Evolutionary conservation across 2,888 invertebrate genomes (phyloP).

Genomic region (Nycteola revayana): DNA sequence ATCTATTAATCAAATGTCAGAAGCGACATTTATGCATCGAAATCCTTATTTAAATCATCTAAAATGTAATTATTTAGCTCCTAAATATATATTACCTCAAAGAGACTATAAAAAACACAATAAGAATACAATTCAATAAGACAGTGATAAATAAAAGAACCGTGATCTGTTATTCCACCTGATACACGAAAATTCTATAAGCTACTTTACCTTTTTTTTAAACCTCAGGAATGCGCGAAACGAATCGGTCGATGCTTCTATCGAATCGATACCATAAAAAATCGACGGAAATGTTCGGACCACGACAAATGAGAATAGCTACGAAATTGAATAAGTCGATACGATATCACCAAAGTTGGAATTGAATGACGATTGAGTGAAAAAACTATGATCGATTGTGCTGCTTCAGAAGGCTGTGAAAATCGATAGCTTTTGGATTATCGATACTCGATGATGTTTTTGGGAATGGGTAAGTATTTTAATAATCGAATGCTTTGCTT

Average conservation of each 20-base stretch:
- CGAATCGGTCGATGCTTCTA: conserved; percentile 62
- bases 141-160: conserved; percentile 6
- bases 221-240: conserved; percentile 70
- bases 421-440: conserved; percentile 26
- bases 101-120: too few species aligned
- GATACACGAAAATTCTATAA: conserved; percentile 52
- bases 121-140: too few species aligned
- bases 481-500: too few species aligned
- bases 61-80: too few species aligned
- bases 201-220: conserved; percentile 44
- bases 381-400: conserved; percentile 67
- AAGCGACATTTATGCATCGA: too few species aligned
- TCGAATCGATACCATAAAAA: conserved; percentile 56
- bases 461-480: too few species aligned
- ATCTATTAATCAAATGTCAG: too few species aligned
- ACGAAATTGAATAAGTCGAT: conserved; percentile 78
- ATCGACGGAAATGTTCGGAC: conserved; percentile 69
- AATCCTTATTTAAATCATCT: too few species aligned
- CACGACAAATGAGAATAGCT: conserved; percentile 68
- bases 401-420: conserved; percentile 50
- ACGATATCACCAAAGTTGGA: conserved; percentile 75
- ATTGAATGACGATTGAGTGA: conserved; percentile 73
- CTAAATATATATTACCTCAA: too few species aligned
- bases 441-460: conserved; percentile 24
- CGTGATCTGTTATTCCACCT: conserved; percentile 39